Conservation (phyloP, 2,113 vertebrate genomes). For the Tiliqua scincoides region DNA sequence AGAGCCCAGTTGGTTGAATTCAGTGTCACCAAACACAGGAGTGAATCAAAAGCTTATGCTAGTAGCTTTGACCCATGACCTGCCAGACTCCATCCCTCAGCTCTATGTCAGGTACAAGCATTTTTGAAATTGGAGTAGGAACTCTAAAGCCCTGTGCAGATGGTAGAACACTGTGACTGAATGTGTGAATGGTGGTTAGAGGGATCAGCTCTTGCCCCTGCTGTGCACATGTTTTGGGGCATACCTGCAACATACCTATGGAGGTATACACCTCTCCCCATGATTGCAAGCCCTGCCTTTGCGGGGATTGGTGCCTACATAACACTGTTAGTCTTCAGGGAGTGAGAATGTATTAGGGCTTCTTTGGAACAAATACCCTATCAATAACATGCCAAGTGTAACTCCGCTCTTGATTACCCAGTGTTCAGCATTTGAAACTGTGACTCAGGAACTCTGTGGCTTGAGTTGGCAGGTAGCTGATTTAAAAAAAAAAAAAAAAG, state of each 20-base stretch:
- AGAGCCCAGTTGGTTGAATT: background rate
- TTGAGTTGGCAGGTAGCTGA: background rate
- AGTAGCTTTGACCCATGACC: background rate
- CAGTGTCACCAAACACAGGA: background rate
- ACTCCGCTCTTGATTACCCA: too few species aligned
- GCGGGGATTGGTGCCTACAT: too few species aligned
- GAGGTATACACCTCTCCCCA: too few species aligned
- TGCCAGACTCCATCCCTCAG: background rate
- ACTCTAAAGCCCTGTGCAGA: background rate
- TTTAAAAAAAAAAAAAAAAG: background rate
- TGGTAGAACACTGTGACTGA: background rate
- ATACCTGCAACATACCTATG: too few species aligned
- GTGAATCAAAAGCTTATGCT: background rate
- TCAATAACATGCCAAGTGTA: too few species aligned
- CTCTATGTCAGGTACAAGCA: background rate
- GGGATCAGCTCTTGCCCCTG: too few species aligned
- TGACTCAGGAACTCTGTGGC: background rate
- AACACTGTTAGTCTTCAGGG: too few species aligned
- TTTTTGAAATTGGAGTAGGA: background rate
- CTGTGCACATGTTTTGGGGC: too few species aligned
- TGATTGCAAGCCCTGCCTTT: too few species aligned
- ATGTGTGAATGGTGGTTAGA: too few species aligned
- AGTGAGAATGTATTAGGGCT: too few species aligned
- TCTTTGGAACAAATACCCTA: too few species aligned
- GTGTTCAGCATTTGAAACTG: background rate